Base-by-base conservation (phyloP, 2,797 vertebrate genomes). In the Pempheris klunzingeri region DNA sequence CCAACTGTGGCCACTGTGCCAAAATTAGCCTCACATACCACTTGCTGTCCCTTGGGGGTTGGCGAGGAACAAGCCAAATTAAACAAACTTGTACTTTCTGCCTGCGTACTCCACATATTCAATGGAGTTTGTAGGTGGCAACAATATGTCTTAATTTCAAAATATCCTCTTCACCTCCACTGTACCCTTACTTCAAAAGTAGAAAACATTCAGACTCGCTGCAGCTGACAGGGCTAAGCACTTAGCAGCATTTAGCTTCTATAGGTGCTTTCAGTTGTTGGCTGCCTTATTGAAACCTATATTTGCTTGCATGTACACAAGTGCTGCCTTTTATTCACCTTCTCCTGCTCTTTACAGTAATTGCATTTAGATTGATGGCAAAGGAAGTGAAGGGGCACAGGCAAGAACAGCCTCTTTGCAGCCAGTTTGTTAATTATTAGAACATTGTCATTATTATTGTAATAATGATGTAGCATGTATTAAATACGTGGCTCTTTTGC, bases 341-440 rank as follows among this genome's bases (percentile, higher is more conserved):
- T 39, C n/a, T n/a, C 10, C 20, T 46, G 38, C 24, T 69, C 6
- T 63, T 34, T 12, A 57, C 36, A 46, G 63, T 49, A 52, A 52
- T 72, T 55, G n/a, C 22, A 53, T 46, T 50, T 24, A 41, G 59
- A 60, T 34, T 13, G 7, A 58, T 41, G 46, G 18, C 28, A 52
- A 52, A 43, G 20, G 38, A 6, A 39, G 7, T 30, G 12, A 50
- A 26, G 11, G 15, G 28, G 18, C 22, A 22, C 10, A 52, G 26
- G 24, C 50, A 28, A 47, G 22, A 52, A 18, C 18, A 2, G 4
- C 7, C 2, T 24, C 20, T 49, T 57, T 10, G n/a, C 26, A 26
- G 34, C 20, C n/a, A 36, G 34, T 49, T n/a, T n/a, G n/a, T n/a
- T n/a, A n/a, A n/a, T n/a, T n/a, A n/a, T n/a, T n/a, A n/a, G n/a